Conservation (phyloP, 2,113 vertebrate genomes). For the Nycticebus coucang region DNA sequence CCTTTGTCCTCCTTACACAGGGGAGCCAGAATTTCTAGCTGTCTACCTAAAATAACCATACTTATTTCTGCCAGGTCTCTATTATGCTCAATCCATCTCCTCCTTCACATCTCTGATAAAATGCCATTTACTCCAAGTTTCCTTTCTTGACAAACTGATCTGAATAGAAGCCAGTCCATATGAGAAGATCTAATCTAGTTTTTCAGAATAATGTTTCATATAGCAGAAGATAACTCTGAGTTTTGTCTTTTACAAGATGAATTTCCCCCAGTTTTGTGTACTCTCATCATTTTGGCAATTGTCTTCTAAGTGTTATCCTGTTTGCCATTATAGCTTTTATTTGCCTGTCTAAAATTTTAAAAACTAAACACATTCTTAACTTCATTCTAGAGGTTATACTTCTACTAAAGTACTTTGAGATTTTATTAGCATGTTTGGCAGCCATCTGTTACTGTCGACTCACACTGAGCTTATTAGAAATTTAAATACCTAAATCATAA, state of each 20-base stretch:
- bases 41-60: neutral
- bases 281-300: neutral
- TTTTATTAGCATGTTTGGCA: neutral
- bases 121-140: neutral
- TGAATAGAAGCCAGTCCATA: neutral
- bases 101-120: neutral
- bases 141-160: constrained; percentile 11
- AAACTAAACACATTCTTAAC: neutral
- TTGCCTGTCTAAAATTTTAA: neutral
- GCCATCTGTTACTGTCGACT: neutral
- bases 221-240: neutral
- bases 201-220: neutral
- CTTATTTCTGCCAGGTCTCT: neutral
- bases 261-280: neutral
- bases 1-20: too few relatives aligned
- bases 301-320: neutral
- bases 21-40: too few relatives aligned
- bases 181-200: neutral
- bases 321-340: neutral
- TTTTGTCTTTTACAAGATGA: constrained; percentile 3
- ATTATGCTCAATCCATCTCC: neutral
- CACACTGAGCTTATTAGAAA: neutral
- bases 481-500: neutral
- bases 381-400: neutral
- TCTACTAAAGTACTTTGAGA: neutral